Base-by-base conservation (phyloP, 1,140 invertebrate species). In the Pseudoatta argentina region DNA sequence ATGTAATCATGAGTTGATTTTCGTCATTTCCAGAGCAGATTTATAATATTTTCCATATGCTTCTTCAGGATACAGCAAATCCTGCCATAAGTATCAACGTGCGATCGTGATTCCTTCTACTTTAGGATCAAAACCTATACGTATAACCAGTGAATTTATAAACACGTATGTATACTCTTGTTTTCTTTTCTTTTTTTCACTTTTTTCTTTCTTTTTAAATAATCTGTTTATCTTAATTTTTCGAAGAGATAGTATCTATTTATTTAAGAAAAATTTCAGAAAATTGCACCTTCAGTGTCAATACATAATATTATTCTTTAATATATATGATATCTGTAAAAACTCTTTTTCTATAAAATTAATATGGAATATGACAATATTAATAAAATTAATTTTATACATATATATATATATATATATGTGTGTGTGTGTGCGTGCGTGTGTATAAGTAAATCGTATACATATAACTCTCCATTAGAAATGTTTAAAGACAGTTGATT, bases 1-100 rank as follows among this genome's bases (percentile, higher is more conserved):
- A 77, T 21, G 77, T 39, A 39, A 57, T 69, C n/a, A 81, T 55
- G 48, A 79, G 48, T 57, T 69, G n/a, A 67, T 21, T 76, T 61
- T 34, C 18, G 16, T 64, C 16, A 30, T 51, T n/a, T 24, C 18
- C 2, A 27, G 55, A 55, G 14, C 16, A 63, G 57, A 24, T 63
- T 27, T 16, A 24, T 24, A n/a, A n/a, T n/a, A 18, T 67, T 55
- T 79, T 14, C 16, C 14, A 3, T 44, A 3, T 0, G 16, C 39
- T n/a, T 48, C 16, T 53, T 55, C 30, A 4, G 7, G 12, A 8
- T 24, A 67, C 6, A 21, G 14, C 8, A 55, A 39, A 57, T 57
- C 14, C 8, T 69, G 27, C 4, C n/a, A n/a, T 30, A 14, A 69
- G 14, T 67, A 2, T 30, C 12, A 24, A 30, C 12, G 18, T n/a